Conservation (phyloP, 2,797 vertebrate genomes). For the Platyrinchus mystaceus region DNA sequence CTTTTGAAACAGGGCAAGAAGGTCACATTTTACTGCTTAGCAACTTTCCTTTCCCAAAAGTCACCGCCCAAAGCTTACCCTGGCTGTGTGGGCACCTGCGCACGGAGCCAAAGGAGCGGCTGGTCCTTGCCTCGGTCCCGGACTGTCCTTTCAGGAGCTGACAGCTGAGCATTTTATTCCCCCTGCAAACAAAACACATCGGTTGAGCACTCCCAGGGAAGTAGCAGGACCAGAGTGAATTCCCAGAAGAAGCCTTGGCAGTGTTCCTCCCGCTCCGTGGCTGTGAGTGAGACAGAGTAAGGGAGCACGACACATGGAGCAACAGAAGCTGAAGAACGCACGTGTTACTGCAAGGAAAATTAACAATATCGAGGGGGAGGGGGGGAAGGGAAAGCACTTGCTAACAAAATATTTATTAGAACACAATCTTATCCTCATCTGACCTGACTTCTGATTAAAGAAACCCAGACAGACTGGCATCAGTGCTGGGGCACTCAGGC, state of each 20-base stretch:
- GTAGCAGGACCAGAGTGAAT: background rate
- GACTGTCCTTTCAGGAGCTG: background rate
- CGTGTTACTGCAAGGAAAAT: conserved; percentile 3
- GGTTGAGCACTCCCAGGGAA: background rate
- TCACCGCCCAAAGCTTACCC: background rate
- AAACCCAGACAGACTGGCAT: background rate
- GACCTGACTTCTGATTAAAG: background rate
- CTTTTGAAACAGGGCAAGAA: background rate
- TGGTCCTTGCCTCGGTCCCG: background rate
- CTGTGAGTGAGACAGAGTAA: background rate
- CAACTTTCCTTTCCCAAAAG: background rate
- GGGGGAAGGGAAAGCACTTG: background rate
- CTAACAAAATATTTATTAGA: conserved; percentile 5
- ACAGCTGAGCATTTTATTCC: background rate
- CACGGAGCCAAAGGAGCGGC: background rate
- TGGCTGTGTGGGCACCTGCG: background rate
- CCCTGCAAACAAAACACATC: background rate
- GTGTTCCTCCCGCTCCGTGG: background rate
- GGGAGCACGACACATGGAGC: conserved; percentile 25
- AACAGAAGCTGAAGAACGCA: background rate
- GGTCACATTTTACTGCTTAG: background rate
- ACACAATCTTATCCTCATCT: background rate
- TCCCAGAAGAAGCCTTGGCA: conserved; percentile 31
- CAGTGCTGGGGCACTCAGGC: background rate
- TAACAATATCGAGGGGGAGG: background rate